Evolutionary conservation across 2,888 invertebrate species (phyloP).

Genomic region (Cryptocephalus moraei): DNA sequence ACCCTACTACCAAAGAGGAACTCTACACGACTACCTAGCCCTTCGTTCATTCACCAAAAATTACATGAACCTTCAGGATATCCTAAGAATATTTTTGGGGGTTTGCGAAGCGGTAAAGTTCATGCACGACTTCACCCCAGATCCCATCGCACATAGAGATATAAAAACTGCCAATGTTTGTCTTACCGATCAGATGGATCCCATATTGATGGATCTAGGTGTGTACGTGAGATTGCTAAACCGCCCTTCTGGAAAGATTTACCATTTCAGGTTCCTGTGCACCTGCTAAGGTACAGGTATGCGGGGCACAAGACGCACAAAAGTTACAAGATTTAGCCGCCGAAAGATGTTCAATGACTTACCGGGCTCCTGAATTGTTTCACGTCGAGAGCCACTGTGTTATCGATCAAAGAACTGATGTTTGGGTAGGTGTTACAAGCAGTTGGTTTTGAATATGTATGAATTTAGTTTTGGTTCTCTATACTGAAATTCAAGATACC

Average conservation of each 20-base stretch:
- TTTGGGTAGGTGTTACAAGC: slow-evolving; percentile 55
- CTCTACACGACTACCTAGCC: slow-evolving; percentile 59
- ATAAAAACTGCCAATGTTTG: slow-evolving; percentile 80
- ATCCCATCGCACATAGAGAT: slow-evolving; percentile 72
- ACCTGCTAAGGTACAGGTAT: slow-evolving; percentile 52
- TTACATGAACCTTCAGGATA: slow-evolving; percentile 52
- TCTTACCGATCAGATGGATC: slow-evolving; percentile 56
- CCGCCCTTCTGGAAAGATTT: background rate
- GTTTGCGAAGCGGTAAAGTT: slow-evolving; percentile 66
- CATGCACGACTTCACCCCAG: slow-evolving; percentile 62
- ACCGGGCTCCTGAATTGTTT: slow-evolving; percentile 80
- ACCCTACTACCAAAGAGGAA: slow-evolving; percentile 71
- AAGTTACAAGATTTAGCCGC: slow-evolving; percentile 68
- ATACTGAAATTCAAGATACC: no score
- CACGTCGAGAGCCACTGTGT: slow-evolving; percentile 71
- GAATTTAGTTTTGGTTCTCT: background rate
- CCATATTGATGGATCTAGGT: slow-evolving; percentile 77
- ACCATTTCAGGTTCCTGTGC: slow-evolving; percentile 49
- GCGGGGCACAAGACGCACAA: slow-evolving; percentile 58
- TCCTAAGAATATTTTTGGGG: slow-evolving; percentile 59
- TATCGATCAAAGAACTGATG: slow-evolving; percentile 75
- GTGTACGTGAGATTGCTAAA: slow-evolving; percentile 8
- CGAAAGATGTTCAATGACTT: slow-evolving; percentile 80
- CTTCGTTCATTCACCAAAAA: slow-evolving; percentile 46
- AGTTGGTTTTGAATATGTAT: background rate